Conservation (phyloP, 1,140 invertebrate species). For the Drosophila oshimai region DNA sequence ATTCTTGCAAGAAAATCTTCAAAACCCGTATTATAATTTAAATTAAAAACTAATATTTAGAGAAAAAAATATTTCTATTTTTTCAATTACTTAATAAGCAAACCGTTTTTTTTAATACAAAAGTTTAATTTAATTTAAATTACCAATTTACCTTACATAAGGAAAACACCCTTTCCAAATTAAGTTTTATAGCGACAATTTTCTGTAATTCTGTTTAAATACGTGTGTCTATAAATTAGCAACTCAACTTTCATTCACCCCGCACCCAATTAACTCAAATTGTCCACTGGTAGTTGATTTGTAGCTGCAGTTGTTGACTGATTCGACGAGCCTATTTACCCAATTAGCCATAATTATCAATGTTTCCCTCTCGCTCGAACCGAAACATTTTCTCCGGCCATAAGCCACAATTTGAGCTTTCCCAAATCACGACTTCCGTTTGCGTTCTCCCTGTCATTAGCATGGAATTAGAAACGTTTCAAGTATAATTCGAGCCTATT, state of each 20-base stretch:
- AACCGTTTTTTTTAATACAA: too few relatives aligned
- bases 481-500: constrained; percentile 14
- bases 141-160: too few relatives aligned
- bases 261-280: constrained; percentile 25
- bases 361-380: constrained; percentile 11
- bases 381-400: constrained; percentile 12
- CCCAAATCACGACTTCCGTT: constrained; percentile 57
- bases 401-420: constrained; percentile 48
- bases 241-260: constrained; percentile 1
- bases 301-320: constrained; percentile 17
- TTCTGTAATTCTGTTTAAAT: background rate
- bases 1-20: too few relatives aligned
- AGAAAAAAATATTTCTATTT: too few relatives aligned
- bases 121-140: background rate
- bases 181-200: background rate
- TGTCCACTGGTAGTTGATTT: constrained; percentile 4
- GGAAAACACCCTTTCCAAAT: background rate
- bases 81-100: too few relatives aligned
- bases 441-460: constrained; percentile 44
- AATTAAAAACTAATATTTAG: too few relatives aligned
- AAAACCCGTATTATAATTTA: too few relatives aligned
- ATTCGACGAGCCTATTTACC: constrained; percentile 33
- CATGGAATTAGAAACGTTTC: constrained; percentile 38
- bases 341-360: constrained; percentile 41
- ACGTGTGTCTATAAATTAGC: constrained; percentile 9